Evolutionary conservation across 2,888 invertebrate species (phyloP).

Genomic region (Seira ritae): DNA sequence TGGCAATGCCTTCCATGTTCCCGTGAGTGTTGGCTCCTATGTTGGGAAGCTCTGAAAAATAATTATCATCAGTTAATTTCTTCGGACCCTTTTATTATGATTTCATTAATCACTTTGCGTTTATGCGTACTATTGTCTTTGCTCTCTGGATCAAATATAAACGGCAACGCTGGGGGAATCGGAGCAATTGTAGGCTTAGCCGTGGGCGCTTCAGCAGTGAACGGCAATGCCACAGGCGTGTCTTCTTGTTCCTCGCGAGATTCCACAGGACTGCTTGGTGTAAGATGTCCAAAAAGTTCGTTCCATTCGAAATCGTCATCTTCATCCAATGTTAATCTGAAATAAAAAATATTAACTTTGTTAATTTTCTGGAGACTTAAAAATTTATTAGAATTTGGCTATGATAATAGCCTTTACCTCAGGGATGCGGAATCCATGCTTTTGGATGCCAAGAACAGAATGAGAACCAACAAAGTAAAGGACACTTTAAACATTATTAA

Average conservation of each 20-base stretch:
- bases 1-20: constrained; percentile 45
- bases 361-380: not conserved
- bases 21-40: constrained; percentile 43
- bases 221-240: not conserved
- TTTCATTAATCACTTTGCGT: not conserved
- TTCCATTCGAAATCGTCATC: constrained; percentile 45
- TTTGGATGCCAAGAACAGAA: constrained; percentile 13
- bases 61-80: not conserved
- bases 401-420: not conserved
- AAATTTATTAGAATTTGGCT: not conserved
- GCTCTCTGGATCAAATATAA: constrained; percentile 12
- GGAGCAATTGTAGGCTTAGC: not conserved
- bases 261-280: not conserved
- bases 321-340: not conserved
- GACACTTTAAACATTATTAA: constrained; percentile 44
- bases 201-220: not conserved
- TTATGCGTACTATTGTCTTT: not conserved
- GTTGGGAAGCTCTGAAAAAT: constrained; percentile 29
- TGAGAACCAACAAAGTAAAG: constrained; percentile 28
- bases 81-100: not conserved
- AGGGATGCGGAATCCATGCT: constrained; percentile 26
- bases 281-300: constrained; percentile 44
- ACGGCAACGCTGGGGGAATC: constrained; percentile 1
- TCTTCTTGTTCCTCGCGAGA: not conserved
- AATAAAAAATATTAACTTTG: not conserved